phyloP scores from a whole-genome alignment of 2,888 invertebrate genomes.

The Hirtodrosophila duncani region DNA sequence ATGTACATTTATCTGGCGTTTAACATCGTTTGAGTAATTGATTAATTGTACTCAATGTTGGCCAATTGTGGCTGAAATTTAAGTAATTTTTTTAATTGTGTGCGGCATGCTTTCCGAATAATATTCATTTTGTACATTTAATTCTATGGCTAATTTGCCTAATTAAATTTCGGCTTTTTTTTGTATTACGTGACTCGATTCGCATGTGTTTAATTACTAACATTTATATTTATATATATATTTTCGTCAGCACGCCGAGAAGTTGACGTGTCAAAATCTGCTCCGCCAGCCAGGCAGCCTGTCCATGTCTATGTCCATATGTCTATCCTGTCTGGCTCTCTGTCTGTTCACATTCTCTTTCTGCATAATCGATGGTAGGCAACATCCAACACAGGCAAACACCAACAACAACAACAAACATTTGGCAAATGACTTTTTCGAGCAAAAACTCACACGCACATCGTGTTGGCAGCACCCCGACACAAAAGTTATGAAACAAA shows the following conservation, averaged over 20 bases:
- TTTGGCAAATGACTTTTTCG: background rate
- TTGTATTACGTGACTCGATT: slow-evolving; percentile 57
- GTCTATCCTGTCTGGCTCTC: slow-evolving; percentile 2
- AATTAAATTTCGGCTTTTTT: slow-evolving; percentile 66
- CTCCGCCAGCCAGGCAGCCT: slow-evolving; percentile 29
- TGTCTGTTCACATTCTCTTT: slow-evolving; percentile 15
- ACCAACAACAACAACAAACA: no score
- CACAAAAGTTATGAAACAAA: slow-evolving; percentile 57
- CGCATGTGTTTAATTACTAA: slow-evolving; percentile 56
- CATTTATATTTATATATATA: slow-evolving; percentile 23
- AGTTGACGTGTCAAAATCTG: slow-evolving; percentile 59
- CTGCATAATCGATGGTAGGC: slow-evolving; percentile 60
- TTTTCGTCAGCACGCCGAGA: slow-evolving; percentile 47
- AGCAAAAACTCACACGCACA: slow-evolving; percentile 39
- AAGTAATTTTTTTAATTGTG: slow-evolving; percentile 14
- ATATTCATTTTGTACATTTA: slow-evolving; percentile 31
- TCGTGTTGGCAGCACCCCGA: slow-evolving; percentile 17
- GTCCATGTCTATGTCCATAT: slow-evolving; percentile 11
- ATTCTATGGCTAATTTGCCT: slow-evolving; percentile 48
- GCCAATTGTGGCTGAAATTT: slow-evolving; percentile 32
- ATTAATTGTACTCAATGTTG: slow-evolving; percentile 37
- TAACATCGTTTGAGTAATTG: slow-evolving; percentile 38
- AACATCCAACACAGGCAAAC: no score
- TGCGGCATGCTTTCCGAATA: slow-evolving; percentile 11
- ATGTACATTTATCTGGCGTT: slow-evolving; percentile 6